Evolutionary conservation across 2,888 invertebrate genomes (phyloP).

Genomic region (Drosophila prolongata): DNA sequence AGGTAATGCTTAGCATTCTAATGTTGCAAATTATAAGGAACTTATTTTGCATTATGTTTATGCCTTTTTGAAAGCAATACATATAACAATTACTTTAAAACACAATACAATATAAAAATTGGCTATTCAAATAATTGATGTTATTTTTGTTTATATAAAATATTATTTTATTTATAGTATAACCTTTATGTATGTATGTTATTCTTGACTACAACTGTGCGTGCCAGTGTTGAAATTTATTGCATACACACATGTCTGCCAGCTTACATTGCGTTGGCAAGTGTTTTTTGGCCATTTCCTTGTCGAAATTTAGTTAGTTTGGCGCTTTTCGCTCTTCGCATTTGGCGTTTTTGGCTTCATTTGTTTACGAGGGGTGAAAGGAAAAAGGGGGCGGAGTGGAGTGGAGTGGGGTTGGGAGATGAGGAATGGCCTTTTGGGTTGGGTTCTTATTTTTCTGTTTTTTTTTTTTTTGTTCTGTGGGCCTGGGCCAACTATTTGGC

Average conservation of each 20-base stretch:
- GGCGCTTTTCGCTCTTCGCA: constrained; percentile 20
- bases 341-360: constrained; percentile 58
- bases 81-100: no score
- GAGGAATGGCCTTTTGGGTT: constrained; percentile 25
- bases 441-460: constrained; percentile 1
- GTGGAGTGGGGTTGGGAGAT: neutral
- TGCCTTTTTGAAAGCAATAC: no score
- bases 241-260: constrained; percentile 39
- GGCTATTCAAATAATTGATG: no score
- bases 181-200: neutral
- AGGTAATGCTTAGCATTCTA: no score
- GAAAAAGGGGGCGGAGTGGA: neutral
- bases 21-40: no score
- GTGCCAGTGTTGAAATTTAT: constrained; percentile 1
- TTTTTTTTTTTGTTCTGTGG: neutral
- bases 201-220: constrained; percentile 16
- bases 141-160: no score
- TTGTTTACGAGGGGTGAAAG: constrained; percentile 63
- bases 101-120: no score
- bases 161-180: no score
- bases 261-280: constrained; percentile 39
- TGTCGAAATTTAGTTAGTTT: constrained; percentile 31
- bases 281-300: constrained; percentile 63
- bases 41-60: no score
- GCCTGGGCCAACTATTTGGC: constrained; percentile 32